These are phyloP conservation scores for Bombus confusus DNA, from an alignment of 1,140 invertebrate species.

Conservation along the genomic window DNA sequence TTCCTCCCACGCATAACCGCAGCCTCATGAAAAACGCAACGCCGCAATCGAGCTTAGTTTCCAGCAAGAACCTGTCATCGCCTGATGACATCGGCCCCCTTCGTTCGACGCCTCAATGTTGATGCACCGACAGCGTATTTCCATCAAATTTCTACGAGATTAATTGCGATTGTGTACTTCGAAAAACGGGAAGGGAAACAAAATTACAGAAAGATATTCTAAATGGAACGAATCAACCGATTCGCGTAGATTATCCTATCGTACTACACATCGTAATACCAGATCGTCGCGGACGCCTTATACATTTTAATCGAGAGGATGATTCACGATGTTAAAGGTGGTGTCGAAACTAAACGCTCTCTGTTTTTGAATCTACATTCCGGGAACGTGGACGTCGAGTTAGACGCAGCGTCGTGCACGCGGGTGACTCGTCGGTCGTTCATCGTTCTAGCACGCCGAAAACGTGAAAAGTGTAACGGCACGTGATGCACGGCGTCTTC, in stretches of 20 bases:
- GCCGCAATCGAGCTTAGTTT: neutral
- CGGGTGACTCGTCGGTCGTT: slow-evolving; percentile 22
- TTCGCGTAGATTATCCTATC: neutral
- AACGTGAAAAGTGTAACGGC: slow-evolving; percentile 74
- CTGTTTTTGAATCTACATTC: slow-evolving; percentile 1
- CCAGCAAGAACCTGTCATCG: slow-evolving; percentile 30
- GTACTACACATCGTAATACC: neutral
- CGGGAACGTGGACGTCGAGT: neutral
- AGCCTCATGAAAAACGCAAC: slow-evolving; percentile 42
- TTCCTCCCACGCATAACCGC: slow-evolving; percentile 24
- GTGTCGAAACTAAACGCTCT: neutral
- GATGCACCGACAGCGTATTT: neutral
- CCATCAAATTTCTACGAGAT: neutral
- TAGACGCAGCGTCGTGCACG: neutral
- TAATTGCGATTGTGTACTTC: neutral
- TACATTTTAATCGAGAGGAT: slow-evolving; percentile 4
- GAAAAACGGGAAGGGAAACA: neutral
- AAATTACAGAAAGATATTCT: neutral
- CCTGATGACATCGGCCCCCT: neutral
- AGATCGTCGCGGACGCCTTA: neutral
- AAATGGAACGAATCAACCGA: neutral
- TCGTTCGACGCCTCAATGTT: slow-evolving; percentile 9
- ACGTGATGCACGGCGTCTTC: slow-evolving; percentile 67
- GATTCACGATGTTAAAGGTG: neutral
- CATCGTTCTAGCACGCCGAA: slow-evolving; percentile 53